These are phyloP conservation scores for Lateolabrax maculatus DNA, from an alignment of 2,797 vertebrate species.

Conservation along the genomic window DNA sequence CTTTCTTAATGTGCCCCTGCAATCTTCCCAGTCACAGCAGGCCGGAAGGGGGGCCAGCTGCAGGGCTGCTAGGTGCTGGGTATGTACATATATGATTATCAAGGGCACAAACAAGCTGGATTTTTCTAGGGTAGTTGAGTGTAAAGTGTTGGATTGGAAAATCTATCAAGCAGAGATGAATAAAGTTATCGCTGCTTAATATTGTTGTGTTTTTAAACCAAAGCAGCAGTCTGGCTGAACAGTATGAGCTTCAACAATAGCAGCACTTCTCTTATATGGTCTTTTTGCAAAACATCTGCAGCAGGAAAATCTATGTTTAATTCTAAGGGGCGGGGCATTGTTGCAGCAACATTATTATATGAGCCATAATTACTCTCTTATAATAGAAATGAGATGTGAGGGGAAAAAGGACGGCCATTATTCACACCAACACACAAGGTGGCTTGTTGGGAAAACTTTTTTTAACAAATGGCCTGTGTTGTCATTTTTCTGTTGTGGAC, in stretches of 20 bases:
- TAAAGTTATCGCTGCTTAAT: neutral
- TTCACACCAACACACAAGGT: neutral
- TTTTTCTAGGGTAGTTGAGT: no score
- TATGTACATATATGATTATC: neutral
- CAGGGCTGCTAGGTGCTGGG: neutral
- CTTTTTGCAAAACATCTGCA: slow-evolving; percentile 44
- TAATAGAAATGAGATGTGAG: slow-evolving; percentile 39
- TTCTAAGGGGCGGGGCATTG: slow-evolving; percentile 21
- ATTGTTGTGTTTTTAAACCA: neutral
- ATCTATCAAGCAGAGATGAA: neutral
- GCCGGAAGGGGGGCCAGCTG: neutral
- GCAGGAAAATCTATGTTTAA: slow-evolving; percentile 23
- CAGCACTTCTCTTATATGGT: neutral
- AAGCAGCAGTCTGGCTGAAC: neutral
- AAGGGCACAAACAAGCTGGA: neutral
- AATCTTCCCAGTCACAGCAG: slow-evolving; percentile 40
- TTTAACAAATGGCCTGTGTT: neutral
- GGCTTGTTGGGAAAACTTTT: neutral
- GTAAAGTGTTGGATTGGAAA: neutral
- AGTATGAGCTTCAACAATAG: neutral
- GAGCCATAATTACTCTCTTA: slow-evolving; percentile 54
- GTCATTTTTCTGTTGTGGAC: neutral
- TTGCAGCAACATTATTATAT: slow-evolving; percentile 51
- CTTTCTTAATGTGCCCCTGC: slow-evolving; percentile 39
- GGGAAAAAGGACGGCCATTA: slow-evolving; percentile 1